These are phyloP conservation scores for Salarias fasciatus DNA, from an alignment of 2,797 vertebrate genomes.

Conservation along the genomic window DNA sequence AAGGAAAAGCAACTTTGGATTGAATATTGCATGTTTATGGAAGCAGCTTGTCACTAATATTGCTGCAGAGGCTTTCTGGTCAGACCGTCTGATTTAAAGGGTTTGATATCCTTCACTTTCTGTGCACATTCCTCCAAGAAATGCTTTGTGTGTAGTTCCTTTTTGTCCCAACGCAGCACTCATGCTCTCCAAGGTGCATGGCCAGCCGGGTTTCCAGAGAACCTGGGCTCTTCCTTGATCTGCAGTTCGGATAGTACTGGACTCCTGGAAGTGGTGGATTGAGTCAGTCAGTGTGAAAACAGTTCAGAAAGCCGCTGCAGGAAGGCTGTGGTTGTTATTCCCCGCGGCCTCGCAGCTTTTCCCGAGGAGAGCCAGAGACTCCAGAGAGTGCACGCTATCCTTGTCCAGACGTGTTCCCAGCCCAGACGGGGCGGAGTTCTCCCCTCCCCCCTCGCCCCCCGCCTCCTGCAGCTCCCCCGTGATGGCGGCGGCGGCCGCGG, in stretches of 20 bases:
- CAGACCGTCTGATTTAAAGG: constrained; percentile 66
- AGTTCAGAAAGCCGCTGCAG: constrained; percentile 78
- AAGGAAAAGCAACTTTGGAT: constrained; percentile 80
- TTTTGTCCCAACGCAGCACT: constrained; percentile 16
- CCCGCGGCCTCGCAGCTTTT: constrained; percentile 65
- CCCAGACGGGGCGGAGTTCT: constrained; percentile 49
- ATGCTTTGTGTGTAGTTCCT: constrained; percentile 33
- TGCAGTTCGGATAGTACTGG: constrained; percentile 23
- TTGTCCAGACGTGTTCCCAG: constrained; percentile 59
- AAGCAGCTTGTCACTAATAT: constrained; percentile 70
- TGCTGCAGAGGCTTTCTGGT: constrained; percentile 67
- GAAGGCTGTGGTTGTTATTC: constrained; percentile 76
- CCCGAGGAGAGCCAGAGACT: constrained; percentile 72
- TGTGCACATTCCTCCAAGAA: too few relatives aligned
- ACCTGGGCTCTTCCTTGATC: constrained; percentile 10
- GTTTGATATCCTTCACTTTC: constrained; percentile 55
- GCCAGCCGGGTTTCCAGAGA: constrained; percentile 22
- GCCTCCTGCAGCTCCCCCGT: constrained; percentile 48
- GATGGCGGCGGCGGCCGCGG: constrained; percentile 61
- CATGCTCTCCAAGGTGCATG: constrained; percentile 7
- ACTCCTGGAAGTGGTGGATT: constrained; percentile 44
- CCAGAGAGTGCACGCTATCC: constrained; percentile 64
- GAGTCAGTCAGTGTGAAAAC: constrained; percentile 17
- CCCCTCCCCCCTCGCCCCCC: constrained; percentile 44
- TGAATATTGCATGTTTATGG: constrained; percentile 79